These are phyloP conservation scores for Mionectes macconnelli DNA, from an alignment of 2,113 vertebrate species.

Conservation along the genomic window DNA sequence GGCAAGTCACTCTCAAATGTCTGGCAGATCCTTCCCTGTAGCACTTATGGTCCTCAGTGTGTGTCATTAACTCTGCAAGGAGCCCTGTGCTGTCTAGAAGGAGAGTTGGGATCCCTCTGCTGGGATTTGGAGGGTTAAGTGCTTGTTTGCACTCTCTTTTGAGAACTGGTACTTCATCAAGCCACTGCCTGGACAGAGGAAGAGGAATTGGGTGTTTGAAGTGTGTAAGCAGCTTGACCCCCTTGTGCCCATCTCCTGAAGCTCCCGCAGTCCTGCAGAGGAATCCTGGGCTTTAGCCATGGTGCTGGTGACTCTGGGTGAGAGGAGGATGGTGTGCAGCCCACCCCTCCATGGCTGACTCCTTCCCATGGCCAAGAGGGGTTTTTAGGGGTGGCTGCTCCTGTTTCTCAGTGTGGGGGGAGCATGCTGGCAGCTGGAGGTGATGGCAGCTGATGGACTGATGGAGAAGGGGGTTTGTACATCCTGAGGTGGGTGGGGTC, in stretches of 20 bases:
- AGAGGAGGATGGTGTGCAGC: neutral
- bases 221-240: neutral
- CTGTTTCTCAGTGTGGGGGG: neutral
- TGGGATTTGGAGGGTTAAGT: too few relatives aligned
- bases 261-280: neutral
- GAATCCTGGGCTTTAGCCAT: neutral
- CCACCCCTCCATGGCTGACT: neutral
- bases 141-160: too few relatives aligned
- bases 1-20: too few relatives aligned
- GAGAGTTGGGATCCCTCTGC: too few relatives aligned
- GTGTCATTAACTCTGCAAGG: too few relatives aligned
- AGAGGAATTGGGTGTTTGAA: neutral
- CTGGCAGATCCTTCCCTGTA: too few relatives aligned
- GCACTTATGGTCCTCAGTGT: too few relatives aligned
- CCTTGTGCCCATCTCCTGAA: neutral
- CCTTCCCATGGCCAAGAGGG: neutral
- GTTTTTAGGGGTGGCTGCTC: neutral
- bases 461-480: neutral
- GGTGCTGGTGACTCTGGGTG: neutral
- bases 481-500: neutral
- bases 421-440: neutral
- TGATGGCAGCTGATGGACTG: neutral
- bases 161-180: too few relatives aligned
- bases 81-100: too few relatives aligned
- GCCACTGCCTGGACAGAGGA: neutral